Conservation (phyloP, 2,113 vertebrate genomes). For the Nansenia antarctica region DNA sequence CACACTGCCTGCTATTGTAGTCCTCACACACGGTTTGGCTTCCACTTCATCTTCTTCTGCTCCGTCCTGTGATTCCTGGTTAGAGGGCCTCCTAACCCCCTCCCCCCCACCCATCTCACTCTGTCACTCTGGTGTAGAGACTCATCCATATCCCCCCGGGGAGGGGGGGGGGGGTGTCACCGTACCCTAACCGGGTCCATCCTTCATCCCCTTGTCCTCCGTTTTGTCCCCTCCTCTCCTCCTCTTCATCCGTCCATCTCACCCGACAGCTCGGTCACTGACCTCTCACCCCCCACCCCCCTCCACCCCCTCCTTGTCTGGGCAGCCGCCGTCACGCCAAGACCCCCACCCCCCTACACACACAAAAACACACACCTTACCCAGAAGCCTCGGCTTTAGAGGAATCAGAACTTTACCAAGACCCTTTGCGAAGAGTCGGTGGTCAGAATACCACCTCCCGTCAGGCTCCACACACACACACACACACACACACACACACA, state of each 20-base stretch:
- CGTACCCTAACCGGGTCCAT: constrained; percentile 55
- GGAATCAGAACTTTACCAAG: too few species aligned
- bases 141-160: constrained; percentile 70
- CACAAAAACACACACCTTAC: too few species aligned
- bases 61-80: background rate
- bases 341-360: too few species aligned
- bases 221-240: constrained; percentile 39
- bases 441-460: too few species aligned
- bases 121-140: constrained; percentile 52
- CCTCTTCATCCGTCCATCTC: constrained; percentile 68
- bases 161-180: constrained; percentile 56
- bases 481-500: too few species aligned
- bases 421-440: too few species aligned
- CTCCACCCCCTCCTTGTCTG: constrained; percentile 58
- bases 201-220: constrained; percentile 69
- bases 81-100: background rate
- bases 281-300: constrained; percentile 65
- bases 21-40: too few species aligned
- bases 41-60: too few species aligned
- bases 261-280: constrained; percentile 67
- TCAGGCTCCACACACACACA: too few species aligned
- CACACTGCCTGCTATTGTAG: too few species aligned
- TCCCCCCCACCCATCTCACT: constrained; percentile 2
- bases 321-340: too few species aligned
- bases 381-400: background rate